Base-by-base conservation (phyloP, 2,888 invertebrate genomes). In the Meliscaeva auricollis region DNA sequence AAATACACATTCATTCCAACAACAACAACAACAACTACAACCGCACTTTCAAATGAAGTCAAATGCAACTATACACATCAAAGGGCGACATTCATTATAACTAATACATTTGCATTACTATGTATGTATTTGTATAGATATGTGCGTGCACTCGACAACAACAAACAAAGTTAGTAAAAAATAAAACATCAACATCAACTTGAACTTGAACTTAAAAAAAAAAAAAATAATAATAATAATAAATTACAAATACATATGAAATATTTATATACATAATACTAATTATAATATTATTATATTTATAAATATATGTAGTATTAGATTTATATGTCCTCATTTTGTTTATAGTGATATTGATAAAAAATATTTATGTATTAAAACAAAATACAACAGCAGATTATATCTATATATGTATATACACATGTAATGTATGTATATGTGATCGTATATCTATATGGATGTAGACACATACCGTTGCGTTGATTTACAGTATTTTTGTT, bases 281-380 rank as follows among this genome's bases (percentile, higher is more conserved):
- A 87, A 84, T n/a, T n/a, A 84, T 54, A 68, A 78, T 69, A 85
- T 3, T 4, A 38, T 66, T 84, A 79, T 80, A 87, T 87, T 85
- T 75, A 80, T 81, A 80, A 77, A 80, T 73, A 75, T 77, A 85
- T 85, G 78, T 68, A 48, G 69, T 73, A 73, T 69, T 60, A 81
- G 56, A 85, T 81, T 87, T 85, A 77, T 84, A 75, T 84, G 79
- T 75, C 84, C 80, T 84, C 84, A 84, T 84, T 84, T 84, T 84
- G 56, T 70, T 84, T 80, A 83, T 78, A 84, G 75, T 66, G 74
- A 79, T 83, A 83, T 26, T 60, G 41, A 73, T 79, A 35, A 75
- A 69, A 74, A 73, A 52, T 79, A 73, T 73, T 68, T 68, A 78
- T 62, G 62, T 62, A 69, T 54, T 76, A 54, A 62, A 32, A 26